Base-by-base conservation (phyloP, 2,113 vertebrate genomes). In the Catharus bicknelli region DNA sequence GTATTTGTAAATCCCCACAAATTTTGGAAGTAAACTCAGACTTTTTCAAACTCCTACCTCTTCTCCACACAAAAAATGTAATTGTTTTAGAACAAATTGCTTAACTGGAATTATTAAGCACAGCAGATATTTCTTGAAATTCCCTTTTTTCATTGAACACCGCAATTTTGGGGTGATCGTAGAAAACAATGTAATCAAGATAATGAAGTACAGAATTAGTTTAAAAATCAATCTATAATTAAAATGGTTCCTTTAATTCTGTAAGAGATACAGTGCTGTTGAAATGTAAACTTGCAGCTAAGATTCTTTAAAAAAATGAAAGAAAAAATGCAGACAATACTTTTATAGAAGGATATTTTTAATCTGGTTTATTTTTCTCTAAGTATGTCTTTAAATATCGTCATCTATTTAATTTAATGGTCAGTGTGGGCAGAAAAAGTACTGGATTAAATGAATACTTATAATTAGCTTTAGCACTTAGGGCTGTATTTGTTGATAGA, bases 141-240 rank as follows among this genome's bases (percentile, higher is more conserved):
- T 63, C 14, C 32, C 50, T 84, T 75, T 81, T 67, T 55, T 79
- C n/a, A 91, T 38, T 78, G 47, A 90, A 84, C 29, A 61, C 13
- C 74, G 16, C 5, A 67, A 9, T 76, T 79, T 85, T 76, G 22
- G 48, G 42, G 88, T 96, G 93, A 88, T 40, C 91, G 79, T 94
- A 89, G 95, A 95, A 93, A 92, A 83, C 32, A 95, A 90, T 94
- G 79, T n/a, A 97, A 97, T 97, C 86, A 97, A 93, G 72, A 55
- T 91, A 95, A 97, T 92, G 23, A 88, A 62, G 30, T 86, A 84
- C 1, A 66, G 54, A 74, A 96, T 94, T 89, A 92, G 40, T 72
- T 93, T 82, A 84, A 96, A 96, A 95, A 96, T 95, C 83, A 94
- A 62, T 55, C 27, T 51, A 22, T 51, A 94, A 90, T 88, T 32